phyloP scores from a whole-genome alignment of 2,797 vertebrate genomes.

The Podargus strigoides region DNA sequence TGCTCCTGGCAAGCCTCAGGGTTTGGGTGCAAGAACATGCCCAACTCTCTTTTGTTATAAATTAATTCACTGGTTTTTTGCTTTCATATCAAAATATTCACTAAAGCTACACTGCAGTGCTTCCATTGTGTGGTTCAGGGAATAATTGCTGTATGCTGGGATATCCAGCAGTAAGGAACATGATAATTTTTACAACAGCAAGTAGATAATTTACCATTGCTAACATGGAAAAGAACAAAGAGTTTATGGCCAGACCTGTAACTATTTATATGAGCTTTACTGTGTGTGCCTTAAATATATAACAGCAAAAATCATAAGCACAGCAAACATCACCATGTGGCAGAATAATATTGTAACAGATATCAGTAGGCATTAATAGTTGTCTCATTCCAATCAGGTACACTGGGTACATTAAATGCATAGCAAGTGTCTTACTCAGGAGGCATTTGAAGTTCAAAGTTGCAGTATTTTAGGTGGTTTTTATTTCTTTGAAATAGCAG shows the following conservation, averaged over 20 bases:
- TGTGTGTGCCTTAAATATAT: background rate
- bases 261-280: background rate
- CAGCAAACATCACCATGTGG: background rate
- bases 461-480: background rate
- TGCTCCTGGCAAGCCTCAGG: background rate
- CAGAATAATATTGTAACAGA: background rate
- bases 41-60: background rate
- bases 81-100: background rate
- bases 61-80: background rate
- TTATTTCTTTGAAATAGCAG: background rate
- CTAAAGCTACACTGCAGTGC: background rate
- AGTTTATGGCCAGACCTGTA: background rate
- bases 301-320: background rate
- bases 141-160: background rate
- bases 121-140: background rate
- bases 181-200: background rate
- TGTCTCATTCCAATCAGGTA: background rate
- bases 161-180: background rate
- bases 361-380: background rate
- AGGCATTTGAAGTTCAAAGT: background rate
- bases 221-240: background rate
- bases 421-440: background rate
- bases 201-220: background rate
- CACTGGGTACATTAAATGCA: background rate
- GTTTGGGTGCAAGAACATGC: background rate